A percentile compares a stretch with the other conserved stretches of the same genome.
These are phyloP conservation scores for Enteromius paludinosus DNA, from an alignment of 2,797 vertebrate genomes.

Conservation along the genomic window DNA sequence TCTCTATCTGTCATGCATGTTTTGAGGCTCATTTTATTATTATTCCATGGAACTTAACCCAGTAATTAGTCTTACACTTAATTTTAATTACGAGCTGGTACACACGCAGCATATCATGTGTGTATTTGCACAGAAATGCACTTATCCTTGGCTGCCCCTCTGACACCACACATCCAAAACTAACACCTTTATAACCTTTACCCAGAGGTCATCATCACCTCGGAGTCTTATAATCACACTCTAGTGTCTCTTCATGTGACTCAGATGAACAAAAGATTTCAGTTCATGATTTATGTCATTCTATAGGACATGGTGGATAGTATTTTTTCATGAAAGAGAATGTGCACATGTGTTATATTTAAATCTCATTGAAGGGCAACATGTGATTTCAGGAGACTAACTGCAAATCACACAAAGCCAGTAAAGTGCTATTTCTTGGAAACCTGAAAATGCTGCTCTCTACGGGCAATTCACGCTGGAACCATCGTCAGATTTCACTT, in stretches of 20 bases:
- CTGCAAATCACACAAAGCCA: constrained; percentile 86
- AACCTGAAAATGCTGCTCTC: constrained; percentile 85
- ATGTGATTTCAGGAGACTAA: constrained; percentile 76
- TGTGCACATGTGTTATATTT: not conserved
- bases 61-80: not conserved
- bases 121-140: not conserved
- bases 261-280: not conserved
- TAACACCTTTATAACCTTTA: constrained; percentile 14
- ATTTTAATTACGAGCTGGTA: constrained; percentile 1
- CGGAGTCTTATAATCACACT: not conserved
- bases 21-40: not conserved
- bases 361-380: constrained; percentile 6
- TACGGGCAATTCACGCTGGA: constrained; percentile 86
- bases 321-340: not conserved
- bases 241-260: not conserved
- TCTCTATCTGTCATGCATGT: not conserved
- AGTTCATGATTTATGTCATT: not conserved
- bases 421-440: constrained; percentile 85
- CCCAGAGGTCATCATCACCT: not conserved
- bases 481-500: constrained; percentile 85
- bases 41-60: not conserved
- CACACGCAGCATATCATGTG: not conserved
- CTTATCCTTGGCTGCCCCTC: not conserved
- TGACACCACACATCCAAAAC: constrained; percentile 27
- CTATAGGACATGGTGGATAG: not conserved